A percentile compares a stretch with the other conserved stretches of the same genome.
Conservation (phyloP, 1,140 invertebrate species). For the Caerostris extrusa region DNA sequence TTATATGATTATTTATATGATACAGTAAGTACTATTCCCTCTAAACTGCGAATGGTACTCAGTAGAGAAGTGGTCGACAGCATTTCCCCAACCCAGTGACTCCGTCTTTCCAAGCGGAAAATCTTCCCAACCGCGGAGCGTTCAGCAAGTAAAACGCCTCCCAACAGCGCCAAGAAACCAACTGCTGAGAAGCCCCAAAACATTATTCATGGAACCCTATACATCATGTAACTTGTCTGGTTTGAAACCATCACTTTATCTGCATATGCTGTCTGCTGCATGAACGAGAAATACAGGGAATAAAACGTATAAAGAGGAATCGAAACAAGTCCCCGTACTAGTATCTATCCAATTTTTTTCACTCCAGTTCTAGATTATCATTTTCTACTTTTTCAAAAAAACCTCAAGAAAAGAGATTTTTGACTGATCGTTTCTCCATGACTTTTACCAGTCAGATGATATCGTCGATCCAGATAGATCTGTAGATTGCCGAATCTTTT, state of each 20-base stretch:
- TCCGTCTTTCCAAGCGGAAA: too few relatives aligned
- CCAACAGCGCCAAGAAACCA: neutral
- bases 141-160: too few relatives aligned
- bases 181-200: neutral
- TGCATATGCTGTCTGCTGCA: slow-evolving; percentile 60
- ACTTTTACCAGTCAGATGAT: slow-evolving; percentile 60
- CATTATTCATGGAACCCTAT: slow-evolving; percentile 64
- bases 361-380: slow-evolving; percentile 59
- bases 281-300: slow-evolving; percentile 53
- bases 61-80: too few relatives aligned
- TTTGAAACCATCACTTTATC: slow-evolving; percentile 64
- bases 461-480: slow-evolving; percentile 49
- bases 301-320: slow-evolving; percentile 64
- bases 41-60: too few relatives aligned
- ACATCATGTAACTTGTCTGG: slow-evolving; percentile 72
- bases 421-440: slow-evolving; percentile 72
- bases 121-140: too few relatives aligned
- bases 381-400: slow-evolving; percentile 71
- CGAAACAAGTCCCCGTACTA: slow-evolving; percentile 58
- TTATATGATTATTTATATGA: too few relatives aligned
- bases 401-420: slow-evolving; percentile 5
- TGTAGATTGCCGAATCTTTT: slow-evolving; percentile 40
- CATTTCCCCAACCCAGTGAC: too few relatives aligned
- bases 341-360: neutral
- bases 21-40: too few relatives aligned